Conservation (phyloP, 2,113 vertebrate species). For the Myrmecophaga tridactyla region DNA sequence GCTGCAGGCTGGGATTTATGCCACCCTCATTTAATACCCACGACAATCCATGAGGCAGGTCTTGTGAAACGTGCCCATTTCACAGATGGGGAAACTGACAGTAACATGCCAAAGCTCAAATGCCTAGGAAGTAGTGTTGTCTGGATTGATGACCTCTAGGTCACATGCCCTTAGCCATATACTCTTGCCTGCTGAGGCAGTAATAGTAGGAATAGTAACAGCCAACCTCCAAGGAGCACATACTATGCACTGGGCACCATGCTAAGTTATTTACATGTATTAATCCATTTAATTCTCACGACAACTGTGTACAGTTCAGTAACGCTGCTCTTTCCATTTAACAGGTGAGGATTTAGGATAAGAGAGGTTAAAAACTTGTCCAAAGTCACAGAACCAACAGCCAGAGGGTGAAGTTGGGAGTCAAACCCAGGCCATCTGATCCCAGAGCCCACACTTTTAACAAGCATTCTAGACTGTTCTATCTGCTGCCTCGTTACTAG, state of each 20-base stretch:
- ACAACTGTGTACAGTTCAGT: neutral
- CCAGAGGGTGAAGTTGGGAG: neutral
- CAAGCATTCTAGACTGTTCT: neutral
- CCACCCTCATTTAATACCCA: neutral
- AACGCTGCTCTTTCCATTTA: neutral
- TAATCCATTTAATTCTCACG: neutral
- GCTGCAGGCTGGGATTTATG: neutral
- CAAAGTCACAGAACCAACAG: neutral
- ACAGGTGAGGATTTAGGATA: neutral
- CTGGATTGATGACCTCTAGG: neutral
- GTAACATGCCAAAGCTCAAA: neutral
- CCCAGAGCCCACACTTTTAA: neutral
- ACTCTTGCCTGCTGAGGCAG: neutral
- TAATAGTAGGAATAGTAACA: neutral
- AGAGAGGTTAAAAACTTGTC: neutral
- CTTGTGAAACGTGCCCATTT: no score
- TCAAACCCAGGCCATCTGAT: neutral
- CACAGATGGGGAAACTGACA: no score
- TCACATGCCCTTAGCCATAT: neutral
- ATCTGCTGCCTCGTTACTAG: neutral
- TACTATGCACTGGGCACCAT: accelerated
- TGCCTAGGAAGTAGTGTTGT: neutral
- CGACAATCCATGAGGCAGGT: neutral
- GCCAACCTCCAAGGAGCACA: accelerated
- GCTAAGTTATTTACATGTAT: neutral